Base-by-base conservation (phyloP, 2,888 invertebrate genomes). In the Thelaira solivaga region DNA sequence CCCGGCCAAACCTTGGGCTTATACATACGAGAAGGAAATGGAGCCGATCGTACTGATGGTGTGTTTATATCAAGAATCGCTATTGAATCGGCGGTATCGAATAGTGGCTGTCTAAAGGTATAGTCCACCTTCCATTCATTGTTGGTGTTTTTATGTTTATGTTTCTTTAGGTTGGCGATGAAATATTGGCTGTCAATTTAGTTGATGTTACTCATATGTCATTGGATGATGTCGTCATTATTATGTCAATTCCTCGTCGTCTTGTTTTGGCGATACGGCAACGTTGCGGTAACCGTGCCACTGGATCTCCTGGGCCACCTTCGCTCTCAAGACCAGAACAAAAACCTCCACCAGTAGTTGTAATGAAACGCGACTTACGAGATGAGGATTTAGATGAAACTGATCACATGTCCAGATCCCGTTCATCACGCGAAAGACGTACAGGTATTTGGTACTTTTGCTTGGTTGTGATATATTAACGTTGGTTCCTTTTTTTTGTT, bases 1-100 rank as follows among this genome's bases (percentile, higher is more conserved):
- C 99, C 99, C 0, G 99, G 99, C 11, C 99, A 99, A 90, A 98
- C 98, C 31, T 91, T 99, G 80, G 99, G 99, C 45, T 92, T 99
- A 76, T 99, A 99, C 89, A 98, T 99, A 86, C 92, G 98, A 41
- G 99, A 99, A 92, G 98, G 99, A n/a, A 98, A 99, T 86, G 99
- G 98, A n/a, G 93, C 95, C 65, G 96, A 97, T 85, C 92, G 97
- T 78, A 93, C 94, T 51, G 97, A 98, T 85, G 99, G 99, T 49
- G 99, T 99, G 78, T 99, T 99, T 91, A 98, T 99, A 89, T 99
- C 99, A 7, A 87, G 92, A 84, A 96, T 97, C 87, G 99, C 99
- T 36, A 91, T 97, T 84, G 98, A 98, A 89, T 97, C 97, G 53
- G 97, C 98, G 34, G 97, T 98, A 45, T 98, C 97, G 90, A 97